Percentiles rank a stretch among this genome's conserved stretches.
Conservation (phyloP, 2,113 vertebrate species). For the Tichodroma muraria region DNA sequence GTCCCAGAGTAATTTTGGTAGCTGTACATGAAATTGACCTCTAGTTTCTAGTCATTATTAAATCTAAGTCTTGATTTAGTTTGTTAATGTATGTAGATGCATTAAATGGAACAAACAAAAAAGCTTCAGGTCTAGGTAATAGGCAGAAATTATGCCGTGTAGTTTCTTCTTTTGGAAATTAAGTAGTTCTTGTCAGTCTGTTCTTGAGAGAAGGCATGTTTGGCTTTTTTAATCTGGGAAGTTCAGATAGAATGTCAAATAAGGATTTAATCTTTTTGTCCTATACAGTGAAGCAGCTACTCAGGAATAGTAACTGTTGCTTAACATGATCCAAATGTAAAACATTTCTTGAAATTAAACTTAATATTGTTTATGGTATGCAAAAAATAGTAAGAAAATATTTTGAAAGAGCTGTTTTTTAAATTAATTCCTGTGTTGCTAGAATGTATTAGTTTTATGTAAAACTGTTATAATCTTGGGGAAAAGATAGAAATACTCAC, state of each 20-base stretch:
- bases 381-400: neutral
- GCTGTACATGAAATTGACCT: neutral
- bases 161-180: neutral
- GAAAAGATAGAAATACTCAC: neutral
- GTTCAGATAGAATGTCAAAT: neutral
- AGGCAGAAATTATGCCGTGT: neutral
- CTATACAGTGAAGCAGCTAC: neutral
- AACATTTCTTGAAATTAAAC: neutral
- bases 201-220: neutral
- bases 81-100: neutral
- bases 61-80: neutral
- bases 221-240: neutral
- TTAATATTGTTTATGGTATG: neutral
- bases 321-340: neutral
- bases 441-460: neutral
- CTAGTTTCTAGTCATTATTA: neutral
- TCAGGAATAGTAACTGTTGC: neutral
- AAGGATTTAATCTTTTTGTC: neutral
- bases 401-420: neutral
- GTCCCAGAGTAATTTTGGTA: neutral
- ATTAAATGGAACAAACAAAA: neutral
- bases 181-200: neutral
- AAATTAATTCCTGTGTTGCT: neutral
- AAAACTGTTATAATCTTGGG: neutral
- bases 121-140: neutral